Evolutionary conservation across 23 tunicate genomes (phyloP), one percentile per base, ranked within the genome.

Genomic region (Diplosoma virens): DNA sequence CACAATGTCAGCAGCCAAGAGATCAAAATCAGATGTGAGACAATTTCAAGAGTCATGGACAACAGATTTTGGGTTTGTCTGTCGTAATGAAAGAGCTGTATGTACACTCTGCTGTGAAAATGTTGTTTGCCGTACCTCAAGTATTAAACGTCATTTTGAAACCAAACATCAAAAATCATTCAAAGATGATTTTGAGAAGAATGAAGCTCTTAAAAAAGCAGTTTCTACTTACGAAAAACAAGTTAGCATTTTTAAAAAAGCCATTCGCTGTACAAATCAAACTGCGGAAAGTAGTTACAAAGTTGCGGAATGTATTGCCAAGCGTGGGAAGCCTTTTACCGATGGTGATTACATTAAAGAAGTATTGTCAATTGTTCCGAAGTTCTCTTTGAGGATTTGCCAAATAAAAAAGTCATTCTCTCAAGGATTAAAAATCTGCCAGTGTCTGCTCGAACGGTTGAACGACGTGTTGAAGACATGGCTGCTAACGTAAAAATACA

Each of bases 361-460:
- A 32, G 72, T 37, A 33, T 77, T 59, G 11, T 61, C 72, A 59
- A 50, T 76, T 76, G 72, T 61, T 32, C 71, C 70, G 72, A 77
- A 36, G 82, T 77, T 67, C 32, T 77, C 71, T 77, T 77, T 61
- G 72, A 77, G 60, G n/a, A n/a, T n/a, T n/a, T n/a, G n/a, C n/a
- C n/a, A n/a, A n/a, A n/a, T n/a, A n/a, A n/a, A n/a, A n/a, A n/a
- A n/a, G n/a, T n/a, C n/a, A n/a, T n/a, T n/a, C n/a, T n/a, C n/a
- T n/a, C n/a, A n/a, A n/a, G n/a, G 72, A 77, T 77, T 35, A 61
- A 77, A 34, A 31, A 59, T 60, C 29, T 77, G 71, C 82, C 82
- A 21, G 82, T 77, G 60, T 59, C 71, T 77, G 59, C 71, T 22
- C 82, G 56, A 30, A 59, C 72, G 33, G 81, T 76, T 50, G 81